A percentile compares a stretch with the other conserved stretches of the same genome.
Conservation (phyloP, 2,797 vertebrate species). For the Threskiornis aethiopicus region DNA sequence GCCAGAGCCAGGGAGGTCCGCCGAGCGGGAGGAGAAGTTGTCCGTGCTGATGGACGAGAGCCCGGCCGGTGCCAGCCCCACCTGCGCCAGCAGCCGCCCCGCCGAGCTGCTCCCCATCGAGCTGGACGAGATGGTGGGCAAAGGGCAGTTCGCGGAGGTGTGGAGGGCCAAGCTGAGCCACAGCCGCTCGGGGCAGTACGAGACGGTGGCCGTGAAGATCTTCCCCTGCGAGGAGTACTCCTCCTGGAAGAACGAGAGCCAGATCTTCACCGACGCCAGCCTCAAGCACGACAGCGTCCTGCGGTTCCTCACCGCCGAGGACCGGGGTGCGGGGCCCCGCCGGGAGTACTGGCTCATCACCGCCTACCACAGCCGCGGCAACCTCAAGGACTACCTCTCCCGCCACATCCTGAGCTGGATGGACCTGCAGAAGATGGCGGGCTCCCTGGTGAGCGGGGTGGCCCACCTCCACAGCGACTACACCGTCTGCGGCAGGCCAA, state of each 20-base stretch:
- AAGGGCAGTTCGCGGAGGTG: conserved; percentile 87
- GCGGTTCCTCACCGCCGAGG: conserved; percentile 84
- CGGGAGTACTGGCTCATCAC: conserved; percentile 89
- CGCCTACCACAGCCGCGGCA: conserved; percentile 85
- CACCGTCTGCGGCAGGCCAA: conserved; percentile 73
- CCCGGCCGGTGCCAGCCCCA: not conserved
- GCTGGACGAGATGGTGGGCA: conserved; percentile 85
- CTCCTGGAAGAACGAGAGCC: conserved; percentile 87
- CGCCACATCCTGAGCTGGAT: conserved; percentile 82
- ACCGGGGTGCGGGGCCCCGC: conserved; percentile 70
- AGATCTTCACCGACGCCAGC: conserved; percentile 82
- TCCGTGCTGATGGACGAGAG: conserved; percentile 53
- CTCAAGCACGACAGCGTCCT: conserved; percentile 86
- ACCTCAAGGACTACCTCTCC: conserved; percentile 87
- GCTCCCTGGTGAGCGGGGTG: conserved; percentile 82
- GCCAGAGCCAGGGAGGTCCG: not conserved
- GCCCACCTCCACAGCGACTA: conserved; percentile 89
- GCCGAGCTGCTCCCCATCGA: conserved; percentile 83
- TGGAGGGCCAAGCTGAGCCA: conserved; percentile 84
- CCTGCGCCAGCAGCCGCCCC: conserved; percentile 53
- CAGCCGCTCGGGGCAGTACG: conserved; percentile 69
- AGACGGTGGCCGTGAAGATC: conserved; percentile 88
- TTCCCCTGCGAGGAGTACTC: conserved; percentile 84
- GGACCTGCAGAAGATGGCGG: conserved; percentile 82
- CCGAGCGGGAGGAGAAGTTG: conserved; percentile 67